Percentiles rank a stretch among this genome's conserved stretches.
Conservation (phyloP, 2,888 invertebrate genomes). For the Patella pellucida region DNA sequence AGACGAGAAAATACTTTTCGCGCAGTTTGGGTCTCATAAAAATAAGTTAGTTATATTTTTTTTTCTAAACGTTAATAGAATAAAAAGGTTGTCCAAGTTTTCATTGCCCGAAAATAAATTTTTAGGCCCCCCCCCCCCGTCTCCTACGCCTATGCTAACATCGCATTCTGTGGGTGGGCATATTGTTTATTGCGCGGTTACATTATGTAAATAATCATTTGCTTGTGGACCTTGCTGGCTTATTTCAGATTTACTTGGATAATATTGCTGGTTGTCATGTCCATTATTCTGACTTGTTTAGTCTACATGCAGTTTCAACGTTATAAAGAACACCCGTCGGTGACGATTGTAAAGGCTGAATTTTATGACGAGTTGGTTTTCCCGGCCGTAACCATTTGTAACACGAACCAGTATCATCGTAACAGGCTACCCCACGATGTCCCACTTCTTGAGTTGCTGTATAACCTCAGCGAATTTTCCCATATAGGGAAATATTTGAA, state of each 20-base stretch:
- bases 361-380: constrained; percentile 13
- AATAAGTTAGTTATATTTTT: no score
- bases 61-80: no score
- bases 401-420: constrained; percentile 34
- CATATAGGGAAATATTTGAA: not conserved
- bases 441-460: not conserved
- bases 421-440: constrained; percentile 8
- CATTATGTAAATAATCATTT: no score
- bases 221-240: no score
- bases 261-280: constrained; percentile 14
- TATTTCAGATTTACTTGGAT: constrained; percentile 15
- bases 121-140: no score
- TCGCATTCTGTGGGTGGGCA: no score
- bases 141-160: no score
- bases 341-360: constrained; percentile 15
- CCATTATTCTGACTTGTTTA: not conserved
- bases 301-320: constrained; percentile 10
- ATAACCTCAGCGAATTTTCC: constrained; percentile 14
- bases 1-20: no score
- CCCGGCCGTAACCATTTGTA: constrained; percentile 39
- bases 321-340: constrained; percentile 6
- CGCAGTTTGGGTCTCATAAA: no score
- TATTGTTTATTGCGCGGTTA: no score
- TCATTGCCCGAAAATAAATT: no score
- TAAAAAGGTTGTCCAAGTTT: no score